A percentile compares a stretch with the other conserved stretches of the same genome.
Conservation (phyloP, 2,797 vertebrate genomes). For the Trematocara caparti region DNA sequence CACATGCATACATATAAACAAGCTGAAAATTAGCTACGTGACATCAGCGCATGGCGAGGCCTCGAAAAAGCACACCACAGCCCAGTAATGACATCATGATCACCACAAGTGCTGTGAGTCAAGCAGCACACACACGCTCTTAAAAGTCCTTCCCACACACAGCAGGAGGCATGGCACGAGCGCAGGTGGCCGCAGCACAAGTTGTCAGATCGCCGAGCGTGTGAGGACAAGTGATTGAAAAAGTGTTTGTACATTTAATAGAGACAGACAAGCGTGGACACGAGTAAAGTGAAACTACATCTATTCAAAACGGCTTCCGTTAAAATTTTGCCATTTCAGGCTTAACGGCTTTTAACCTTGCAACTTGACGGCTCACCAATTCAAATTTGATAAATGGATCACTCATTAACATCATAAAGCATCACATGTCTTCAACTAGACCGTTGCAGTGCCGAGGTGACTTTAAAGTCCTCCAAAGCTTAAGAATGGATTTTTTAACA, state of each 20-base stretch:
- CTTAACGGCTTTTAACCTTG: neutral
- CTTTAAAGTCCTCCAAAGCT: neutral
- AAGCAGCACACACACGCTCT: slow-evolving; percentile 2
- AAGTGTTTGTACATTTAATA: neutral
- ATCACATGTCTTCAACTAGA: neutral
- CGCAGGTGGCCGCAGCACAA: slow-evolving; percentile 49
- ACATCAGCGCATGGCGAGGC: slow-evolving; percentile 51
- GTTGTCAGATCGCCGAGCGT: slow-evolving; percentile 25
- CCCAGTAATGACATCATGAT: slow-evolving; percentile 63
- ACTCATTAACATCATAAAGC: slow-evolving; percentile 11
- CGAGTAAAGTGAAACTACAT: neutral
- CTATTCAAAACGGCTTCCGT: neutral
- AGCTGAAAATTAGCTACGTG: slow-evolving; percentile 42
- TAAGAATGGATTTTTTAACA: slow-evolving; percentile 17
- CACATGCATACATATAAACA: slow-evolving; percentile 30
- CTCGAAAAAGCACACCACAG: slow-evolving; percentile 38
- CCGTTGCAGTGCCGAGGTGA: neutral
- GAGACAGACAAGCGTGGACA: neutral
- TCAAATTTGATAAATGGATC: slow-evolving; percentile 8
- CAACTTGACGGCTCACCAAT: neutral
- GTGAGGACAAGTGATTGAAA: neutral
- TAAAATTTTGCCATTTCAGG: neutral
- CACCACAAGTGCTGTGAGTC: slow-evolving; percentile 55
- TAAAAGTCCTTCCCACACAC: slow-evolving; percentile 11
- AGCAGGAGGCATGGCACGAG: slow-evolving; percentile 24